Percentiles rank a stretch among this genome's conserved stretches.
Conservation (phyloP, 2,113 vertebrate species). For the Perca flavescens region DNA sequence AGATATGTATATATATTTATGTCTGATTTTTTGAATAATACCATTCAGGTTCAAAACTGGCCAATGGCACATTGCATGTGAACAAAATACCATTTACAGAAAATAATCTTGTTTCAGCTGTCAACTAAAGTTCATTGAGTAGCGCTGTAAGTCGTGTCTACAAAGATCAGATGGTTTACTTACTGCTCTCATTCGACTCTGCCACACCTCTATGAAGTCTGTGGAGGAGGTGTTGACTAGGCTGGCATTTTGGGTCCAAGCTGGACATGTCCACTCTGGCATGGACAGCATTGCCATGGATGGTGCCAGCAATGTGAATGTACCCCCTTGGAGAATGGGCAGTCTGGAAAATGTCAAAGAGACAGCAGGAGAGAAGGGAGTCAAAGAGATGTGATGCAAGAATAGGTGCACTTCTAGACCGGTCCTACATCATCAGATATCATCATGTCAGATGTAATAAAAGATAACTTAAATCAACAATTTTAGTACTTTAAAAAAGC, state of each 20-base stretch:
- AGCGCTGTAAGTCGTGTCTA: not conserved
- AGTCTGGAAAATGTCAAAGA: constrained; percentile 81
- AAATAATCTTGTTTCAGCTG: not conserved
- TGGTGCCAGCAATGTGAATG: constrained; percentile 91
- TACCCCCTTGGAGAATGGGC: constrained; percentile 96
- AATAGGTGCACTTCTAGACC: not conserved
- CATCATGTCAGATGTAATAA: not conserved
- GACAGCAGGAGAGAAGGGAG: not conserved
- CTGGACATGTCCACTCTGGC: constrained; percentile 92
- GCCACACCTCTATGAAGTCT: constrained; percentile 91
- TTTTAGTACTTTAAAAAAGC: not conserved
- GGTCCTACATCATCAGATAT: not conserved
- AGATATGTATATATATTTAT: too few species aligned
- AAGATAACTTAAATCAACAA: not conserved
- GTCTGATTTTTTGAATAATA: not conserved
- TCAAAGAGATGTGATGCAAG: not conserved
- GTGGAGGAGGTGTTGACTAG: constrained; percentile 89
- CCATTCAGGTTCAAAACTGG: not conserved
- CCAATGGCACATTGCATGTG: not conserved
- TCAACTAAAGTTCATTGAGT: not conserved
- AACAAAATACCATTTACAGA: not conserved
- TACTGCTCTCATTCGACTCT: constrained; percentile 93
- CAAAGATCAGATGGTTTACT: constrained; percentile 42
- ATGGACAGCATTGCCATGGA: constrained; percentile 95
- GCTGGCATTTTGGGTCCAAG: constrained; percentile 92